Base-by-base conservation (phyloP, 1,140 invertebrate species). In the Drosophila biarmipes region DNA sequence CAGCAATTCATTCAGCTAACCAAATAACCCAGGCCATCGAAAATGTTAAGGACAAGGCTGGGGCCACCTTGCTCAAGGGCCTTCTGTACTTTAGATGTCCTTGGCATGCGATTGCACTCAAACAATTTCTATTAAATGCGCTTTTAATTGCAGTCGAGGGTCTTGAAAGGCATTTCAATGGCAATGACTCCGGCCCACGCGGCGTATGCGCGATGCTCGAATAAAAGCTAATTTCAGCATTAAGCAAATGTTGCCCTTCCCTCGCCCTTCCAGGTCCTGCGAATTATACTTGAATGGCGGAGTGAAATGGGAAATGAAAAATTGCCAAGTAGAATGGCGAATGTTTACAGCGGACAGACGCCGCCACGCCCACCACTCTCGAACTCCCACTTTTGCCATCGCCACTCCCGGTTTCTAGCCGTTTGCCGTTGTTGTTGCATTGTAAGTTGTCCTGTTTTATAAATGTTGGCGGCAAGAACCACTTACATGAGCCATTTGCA, bases 401-500 rank as follows among this genome's bases (percentile, higher is more conserved):
- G 14, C 19, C 40, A 29, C 35, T 24, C 21, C 5, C 17, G 12
- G 15, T 38, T 40, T 15, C n/a, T 4, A 40, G 21, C 42, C 42
- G 42, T 49, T 73, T 62, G 24, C 24, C 46, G 49, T 63, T 76
- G 61, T 38, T 75, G 57, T 46, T 81, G 82, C 69, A 80, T 64
- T 80, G 62, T 86, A 73, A 86, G 78, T 69, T 85, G 77, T 80
- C 68, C 46, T 79, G 67, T 78, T 87, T 87, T 86, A 82, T 75
- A 86, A 82, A 86, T 86, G 78, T 81, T 67, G 52, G 69, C 74
- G 61, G 61, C 78, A 87, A 78, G 78, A 87, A 89, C 62, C 84
- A 87, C 84, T 87, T 89, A 87, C 84, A 87, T 84, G 84, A 89
- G 52, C 84, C 84, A 89, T 89, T 89, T 89, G 84, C 84, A 89